Conservation (phyloP, 2,113 vertebrate species). For the Anguilla rostrata region DNA sequence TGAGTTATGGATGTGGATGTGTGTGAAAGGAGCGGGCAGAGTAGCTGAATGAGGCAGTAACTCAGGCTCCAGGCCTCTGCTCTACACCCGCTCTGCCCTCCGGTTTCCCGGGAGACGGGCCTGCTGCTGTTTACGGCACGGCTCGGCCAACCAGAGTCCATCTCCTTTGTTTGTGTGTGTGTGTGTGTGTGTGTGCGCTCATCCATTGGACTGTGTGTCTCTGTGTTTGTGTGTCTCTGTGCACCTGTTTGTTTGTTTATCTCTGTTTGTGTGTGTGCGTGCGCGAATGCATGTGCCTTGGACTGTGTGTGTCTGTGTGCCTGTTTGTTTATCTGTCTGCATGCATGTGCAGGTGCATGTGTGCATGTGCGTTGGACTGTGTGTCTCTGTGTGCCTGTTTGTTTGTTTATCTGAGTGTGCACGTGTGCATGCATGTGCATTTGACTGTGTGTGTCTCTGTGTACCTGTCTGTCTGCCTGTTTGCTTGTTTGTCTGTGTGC, state of each 20-base stretch:
- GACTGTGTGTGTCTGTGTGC: constrained; percentile 15
- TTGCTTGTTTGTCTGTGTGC: not conserved
- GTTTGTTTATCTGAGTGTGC: too few species aligned
- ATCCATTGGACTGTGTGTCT: too few species aligned
- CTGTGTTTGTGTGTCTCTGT: not conserved
- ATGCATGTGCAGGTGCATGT: not conserved
- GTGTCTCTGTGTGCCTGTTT: not conserved
- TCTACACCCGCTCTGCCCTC: not conserved
- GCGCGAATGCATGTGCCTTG: constrained; percentile 23
- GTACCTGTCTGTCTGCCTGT: not conserved
- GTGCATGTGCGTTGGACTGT: too few species aligned
- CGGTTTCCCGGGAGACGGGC: not conserved
- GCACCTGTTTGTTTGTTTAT: too few species aligned
- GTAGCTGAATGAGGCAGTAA: not conserved
- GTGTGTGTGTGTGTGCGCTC: too few species aligned
- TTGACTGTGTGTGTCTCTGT: not conserved
- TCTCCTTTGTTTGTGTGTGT: not conserved
- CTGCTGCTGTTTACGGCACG: not conserved
- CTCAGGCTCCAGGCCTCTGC: not conserved
- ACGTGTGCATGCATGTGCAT: not conserved
- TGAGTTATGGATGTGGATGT: not conserved
- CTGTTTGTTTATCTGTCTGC: not conserved
- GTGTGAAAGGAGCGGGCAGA: not conserved
- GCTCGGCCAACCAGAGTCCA: not conserved
- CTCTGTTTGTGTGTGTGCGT: constrained; percentile 2